These are phyloP conservation scores for Nannoperca obscura DNA, from an alignment of 2,797 vertebrate species.

Conservation along the genomic window DNA sequence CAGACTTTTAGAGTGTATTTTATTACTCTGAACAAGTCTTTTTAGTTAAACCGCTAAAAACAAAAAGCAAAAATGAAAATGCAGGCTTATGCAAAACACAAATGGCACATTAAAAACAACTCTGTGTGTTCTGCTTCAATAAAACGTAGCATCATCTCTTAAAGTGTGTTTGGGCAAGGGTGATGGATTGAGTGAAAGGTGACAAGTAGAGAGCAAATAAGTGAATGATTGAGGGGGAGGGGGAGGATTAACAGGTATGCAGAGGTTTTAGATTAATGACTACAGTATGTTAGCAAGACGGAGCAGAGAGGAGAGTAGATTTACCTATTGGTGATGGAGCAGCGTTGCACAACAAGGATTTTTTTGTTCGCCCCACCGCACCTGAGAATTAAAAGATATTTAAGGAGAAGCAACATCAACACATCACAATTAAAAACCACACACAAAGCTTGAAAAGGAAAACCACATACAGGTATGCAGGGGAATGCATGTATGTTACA, in stretches of 20 bases:
- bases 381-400: conserved; percentile 64
- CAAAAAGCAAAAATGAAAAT: conserved; percentile 42
- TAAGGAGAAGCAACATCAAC: conserved; percentile 17
- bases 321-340: conserved; percentile 80
- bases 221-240: conserved; percentile 45
- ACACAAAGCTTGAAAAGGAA: not conserved
- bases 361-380: conserved; percentile 70
- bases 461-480: no score
- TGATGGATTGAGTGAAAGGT: conserved; percentile 59
- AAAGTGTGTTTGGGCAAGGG: conserved; percentile 39
- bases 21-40: conserved; percentile 56
- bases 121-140: conserved; percentile 43
- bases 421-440: conserved; percentile 2
- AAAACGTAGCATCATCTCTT: conserved; percentile 40
- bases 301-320: conserved; percentile 25
- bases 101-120: conserved; percentile 34
- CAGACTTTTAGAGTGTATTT: conserved; percentile 66
- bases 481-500: not conserved
- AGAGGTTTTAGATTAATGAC: conserved; percentile 68
- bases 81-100: conserved; percentile 2
- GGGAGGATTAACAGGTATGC: conserved; percentile 55
- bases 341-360: conserved; percentile 52
- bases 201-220: conserved; percentile 40
- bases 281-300: conserved; percentile 51
- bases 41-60: conserved; percentile 55